Conservation (phyloP, 2,797 vertebrate genomes). For the Botia kubotai region DNA sequence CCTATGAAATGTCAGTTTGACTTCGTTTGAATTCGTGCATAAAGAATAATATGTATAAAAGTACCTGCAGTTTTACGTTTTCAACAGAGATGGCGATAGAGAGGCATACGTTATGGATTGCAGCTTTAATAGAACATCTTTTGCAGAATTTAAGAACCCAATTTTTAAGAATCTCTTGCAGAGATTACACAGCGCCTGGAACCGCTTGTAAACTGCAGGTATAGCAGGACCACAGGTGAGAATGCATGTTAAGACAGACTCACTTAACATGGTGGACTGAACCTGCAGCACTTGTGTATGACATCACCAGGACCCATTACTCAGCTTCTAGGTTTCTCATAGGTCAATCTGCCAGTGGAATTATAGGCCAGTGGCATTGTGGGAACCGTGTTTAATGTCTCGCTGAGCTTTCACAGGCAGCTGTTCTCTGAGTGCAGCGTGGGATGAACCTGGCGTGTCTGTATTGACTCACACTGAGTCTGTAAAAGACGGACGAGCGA, state of each 20-base stretch:
- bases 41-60: no score
- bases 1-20: no score
- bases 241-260: background rate
- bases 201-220: background rate
- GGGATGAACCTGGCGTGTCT: conserved; percentile 42
- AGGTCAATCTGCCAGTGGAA: conserved; percentile 24
- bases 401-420: conserved; percentile 45
- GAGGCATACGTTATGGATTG: no score
- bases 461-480: conserved; percentile 42
- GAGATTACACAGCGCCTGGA: background rate
- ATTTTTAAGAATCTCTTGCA: background rate
- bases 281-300: background rate
- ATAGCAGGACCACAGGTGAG: background rate
- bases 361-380: conserved; percentile 10
- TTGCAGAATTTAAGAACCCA: no score
- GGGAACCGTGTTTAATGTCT: conserved; percentile 43
- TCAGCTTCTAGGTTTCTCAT: background rate
- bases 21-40: no score
- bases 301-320: conserved; percentile 10
- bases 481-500: conserved; percentile 27
- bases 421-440: conserved; percentile 49
- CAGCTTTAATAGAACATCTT: no score
- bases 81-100: no score
- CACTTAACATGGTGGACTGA: background rate
- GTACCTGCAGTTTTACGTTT: no score